Conservation (phyloP, 2,797 vertebrate genomes). For the Tragelaphus oryx region DNA sequence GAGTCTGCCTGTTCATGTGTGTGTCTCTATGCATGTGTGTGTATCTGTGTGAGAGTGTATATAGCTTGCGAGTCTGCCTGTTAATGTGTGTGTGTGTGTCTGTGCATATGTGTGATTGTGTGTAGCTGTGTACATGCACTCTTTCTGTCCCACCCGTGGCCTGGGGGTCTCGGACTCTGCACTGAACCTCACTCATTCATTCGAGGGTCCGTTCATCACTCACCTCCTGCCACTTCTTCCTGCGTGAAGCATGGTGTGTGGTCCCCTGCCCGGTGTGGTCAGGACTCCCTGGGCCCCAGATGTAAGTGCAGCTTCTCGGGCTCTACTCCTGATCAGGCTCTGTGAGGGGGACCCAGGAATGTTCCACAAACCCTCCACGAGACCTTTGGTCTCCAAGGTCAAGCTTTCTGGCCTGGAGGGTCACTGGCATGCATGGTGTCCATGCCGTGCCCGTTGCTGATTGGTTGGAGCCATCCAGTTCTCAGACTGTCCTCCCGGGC, state of each 20-base stretch:
- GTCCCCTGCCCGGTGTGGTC: neutral
- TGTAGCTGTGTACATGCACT: neutral
- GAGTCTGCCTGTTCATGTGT: neutral
- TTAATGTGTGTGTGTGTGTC: neutral
- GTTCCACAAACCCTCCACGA: neutral
- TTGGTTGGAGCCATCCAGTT: neutral
- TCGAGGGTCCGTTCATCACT: too few relatives aligned
- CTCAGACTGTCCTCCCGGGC: neutral
- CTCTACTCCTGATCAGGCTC: neutral
- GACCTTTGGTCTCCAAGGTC: neutral
- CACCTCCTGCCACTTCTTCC: neutral
- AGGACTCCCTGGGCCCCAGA: neutral
- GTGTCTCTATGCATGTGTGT: neutral
- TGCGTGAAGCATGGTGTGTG: neutral
- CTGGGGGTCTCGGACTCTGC: fast-evolving
- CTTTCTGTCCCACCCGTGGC: neutral
- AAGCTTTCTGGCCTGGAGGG: neutral
- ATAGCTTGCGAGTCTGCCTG: too few relatives aligned
- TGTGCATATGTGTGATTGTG: neutral
- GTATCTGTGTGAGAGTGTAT: neutral
- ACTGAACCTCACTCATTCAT: neutral
- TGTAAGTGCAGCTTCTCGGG: neutral
- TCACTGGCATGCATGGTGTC: neutral
- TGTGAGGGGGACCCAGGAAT: neutral
- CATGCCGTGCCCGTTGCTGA: neutral